Conservation (phyloP, 1,140 invertebrate species). For the Brachionus sp. region DNA sequence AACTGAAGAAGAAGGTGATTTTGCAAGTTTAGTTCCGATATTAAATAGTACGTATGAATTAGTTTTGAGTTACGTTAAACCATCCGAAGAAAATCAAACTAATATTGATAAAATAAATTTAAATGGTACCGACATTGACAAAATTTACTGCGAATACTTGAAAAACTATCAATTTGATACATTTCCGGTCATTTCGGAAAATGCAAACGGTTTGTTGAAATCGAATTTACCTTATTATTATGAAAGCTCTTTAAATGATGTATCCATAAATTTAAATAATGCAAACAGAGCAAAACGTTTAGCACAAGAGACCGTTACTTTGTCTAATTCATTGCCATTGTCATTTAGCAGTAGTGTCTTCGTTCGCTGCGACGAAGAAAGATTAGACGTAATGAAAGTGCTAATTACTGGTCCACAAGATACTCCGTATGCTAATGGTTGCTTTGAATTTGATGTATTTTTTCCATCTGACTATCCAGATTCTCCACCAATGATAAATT, state of each 20-base stretch:
- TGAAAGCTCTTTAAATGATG: conserved; percentile 63
- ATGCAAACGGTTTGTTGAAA: conserved; percentile 69
- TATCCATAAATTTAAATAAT: conserved; percentile 73
- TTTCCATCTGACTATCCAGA: conserved; percentile 62
- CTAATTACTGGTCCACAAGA: conserved; percentile 71
- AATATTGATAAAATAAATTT: neutral
- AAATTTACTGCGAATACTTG: conserved; percentile 76
- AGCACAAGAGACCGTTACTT: conserved; percentile 88
- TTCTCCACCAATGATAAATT: conserved; percentile 71
- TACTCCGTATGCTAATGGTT: conserved; percentile 62
- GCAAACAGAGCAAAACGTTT: conserved; percentile 81
- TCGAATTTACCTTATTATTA: conserved; percentile 87
- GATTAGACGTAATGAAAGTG: conserved; percentile 91
- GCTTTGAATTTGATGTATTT: conserved; percentile 63
- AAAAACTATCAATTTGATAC: conserved; percentile 82
- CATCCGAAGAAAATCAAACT: conserved; percentile 14
- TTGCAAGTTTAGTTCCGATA: conserved; percentile 32
- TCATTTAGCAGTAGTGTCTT: conserved; percentile 91
- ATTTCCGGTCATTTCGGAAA: conserved; percentile 82
- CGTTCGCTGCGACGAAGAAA: conserved; percentile 86
- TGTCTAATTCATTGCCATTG: conserved; percentile 86
- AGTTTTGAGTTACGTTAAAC: conserved; percentile 21
- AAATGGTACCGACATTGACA: conserved; percentile 58
- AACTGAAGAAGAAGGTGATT: conserved; percentile 51
- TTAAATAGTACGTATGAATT: conserved; percentile 29